Conservation (phyloP, 92 coral and sea anemone species). For the Plumapathes pennacea region DNA sequence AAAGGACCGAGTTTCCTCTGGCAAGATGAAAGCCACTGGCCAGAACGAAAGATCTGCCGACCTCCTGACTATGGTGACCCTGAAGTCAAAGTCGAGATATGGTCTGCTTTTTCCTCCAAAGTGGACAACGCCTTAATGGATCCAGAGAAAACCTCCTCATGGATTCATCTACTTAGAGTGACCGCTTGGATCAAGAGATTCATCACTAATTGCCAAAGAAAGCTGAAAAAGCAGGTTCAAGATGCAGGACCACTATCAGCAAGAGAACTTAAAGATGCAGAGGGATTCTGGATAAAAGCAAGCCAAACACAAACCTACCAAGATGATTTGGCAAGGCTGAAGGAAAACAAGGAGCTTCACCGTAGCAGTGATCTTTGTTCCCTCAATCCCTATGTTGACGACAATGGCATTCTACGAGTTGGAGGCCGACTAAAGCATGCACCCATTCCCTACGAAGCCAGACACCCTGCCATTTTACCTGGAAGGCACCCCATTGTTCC, state of each 20-base stretch:
- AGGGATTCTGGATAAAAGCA: slow-evolving; percentile 14
- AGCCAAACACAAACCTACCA: slow-evolving; percentile 16
- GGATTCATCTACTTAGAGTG: slow-evolving; percentile 10
- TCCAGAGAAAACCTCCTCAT: slow-evolving; percentile 10
- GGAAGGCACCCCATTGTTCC: slow-evolving; percentile 2
- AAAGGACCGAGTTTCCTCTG: neutral
- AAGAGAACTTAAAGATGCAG: slow-evolving; percentile 10
- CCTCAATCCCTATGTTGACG: slow-evolving; percentile 7
- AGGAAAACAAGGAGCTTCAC: slow-evolving; percentile 6
- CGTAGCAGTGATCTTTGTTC: slow-evolving; percentile 18
- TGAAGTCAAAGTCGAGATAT: slow-evolving; percentile 5
- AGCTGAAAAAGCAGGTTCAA: neutral
- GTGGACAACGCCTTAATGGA: slow-evolving; percentile 3
- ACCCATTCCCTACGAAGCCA: slow-evolving; percentile 23
- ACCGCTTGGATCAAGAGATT: slow-evolving; percentile 5
- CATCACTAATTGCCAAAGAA: neutral
- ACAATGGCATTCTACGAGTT: slow-evolving; percentile 11
- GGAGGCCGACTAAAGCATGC: slow-evolving; percentile 37
- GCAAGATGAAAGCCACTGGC: slow-evolving; percentile 2
- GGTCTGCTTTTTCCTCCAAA: slow-evolving; percentile 3
- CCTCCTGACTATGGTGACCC: slow-evolving; percentile 4
- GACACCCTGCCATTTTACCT: slow-evolving; percentile 13
- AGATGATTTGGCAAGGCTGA: neutral
- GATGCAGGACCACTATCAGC: neutral
- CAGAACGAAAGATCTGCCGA: neutral